A percentile compares a stretch with the other conserved stretches of the same genome.
These are phyloP conservation scores for Coilia nasus DNA, from an alignment of 2,797 vertebrate genomes.

Conservation along the genomic window DNA sequence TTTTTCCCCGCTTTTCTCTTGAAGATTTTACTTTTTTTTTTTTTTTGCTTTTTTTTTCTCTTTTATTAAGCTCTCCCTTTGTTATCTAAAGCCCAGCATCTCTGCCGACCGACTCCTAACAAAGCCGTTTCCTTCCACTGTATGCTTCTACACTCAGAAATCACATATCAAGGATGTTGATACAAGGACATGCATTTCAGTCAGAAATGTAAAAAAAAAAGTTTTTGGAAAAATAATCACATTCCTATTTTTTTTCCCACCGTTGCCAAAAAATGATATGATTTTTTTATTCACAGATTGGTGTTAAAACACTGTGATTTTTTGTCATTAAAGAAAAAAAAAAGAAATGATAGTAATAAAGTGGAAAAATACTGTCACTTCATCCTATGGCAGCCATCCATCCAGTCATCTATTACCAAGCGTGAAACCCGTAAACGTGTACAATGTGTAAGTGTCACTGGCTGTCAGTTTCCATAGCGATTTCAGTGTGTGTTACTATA, in stretches of 20 bases:
- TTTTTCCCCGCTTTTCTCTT: conserved; percentile 31
- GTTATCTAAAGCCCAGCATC: conserved; percentile 58
- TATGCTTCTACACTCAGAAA: conserved; percentile 77
- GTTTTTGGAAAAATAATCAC: conserved; percentile 76
- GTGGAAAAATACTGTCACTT: conserved; percentile 83
- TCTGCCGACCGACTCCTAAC: conserved; percentile 44
- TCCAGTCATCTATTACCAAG: conserved; percentile 94
- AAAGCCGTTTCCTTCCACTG: conserved; percentile 72
- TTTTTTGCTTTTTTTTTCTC: conserved; percentile 29
- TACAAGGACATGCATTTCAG: conserved; percentile 94
- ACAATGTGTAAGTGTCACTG: conserved; percentile 98
- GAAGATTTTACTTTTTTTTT: conserved; percentile 40
- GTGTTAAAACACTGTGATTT: conserved; percentile 92
- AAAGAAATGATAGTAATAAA: conserved; percentile 67
- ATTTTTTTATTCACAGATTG: conserved; percentile 76
- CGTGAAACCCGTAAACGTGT: conserved; percentile 97
- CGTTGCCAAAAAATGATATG: conserved; percentile 91
- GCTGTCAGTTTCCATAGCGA: conserved; percentile 97
- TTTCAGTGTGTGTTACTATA: conserved; percentile 99
- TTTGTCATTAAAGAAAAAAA: conserved; percentile 66
- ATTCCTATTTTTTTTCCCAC: conserved; percentile 82
- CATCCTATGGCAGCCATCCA: conserved; percentile 92
- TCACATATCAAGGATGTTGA: conserved; percentile 86
- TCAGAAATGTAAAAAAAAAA: conserved; percentile 75
- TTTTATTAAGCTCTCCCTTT: conserved; percentile 43